These are phyloP conservation scores for Eulemur mongoz DNA, from an alignment of 2,797 vertebrate species.

Conservation along the genomic window DNA sequence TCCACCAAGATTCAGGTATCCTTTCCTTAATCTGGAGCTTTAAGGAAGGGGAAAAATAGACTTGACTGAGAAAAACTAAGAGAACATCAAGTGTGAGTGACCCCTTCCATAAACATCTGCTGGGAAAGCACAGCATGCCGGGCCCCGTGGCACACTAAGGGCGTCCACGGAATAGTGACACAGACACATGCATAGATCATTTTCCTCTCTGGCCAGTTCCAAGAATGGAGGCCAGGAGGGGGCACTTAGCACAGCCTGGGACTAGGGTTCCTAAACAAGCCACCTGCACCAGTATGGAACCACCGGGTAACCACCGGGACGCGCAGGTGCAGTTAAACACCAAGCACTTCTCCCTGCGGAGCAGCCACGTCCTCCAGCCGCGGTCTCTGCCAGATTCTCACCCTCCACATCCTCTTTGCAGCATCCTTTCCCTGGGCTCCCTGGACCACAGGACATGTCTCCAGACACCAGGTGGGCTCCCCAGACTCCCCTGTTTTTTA, in stretches of 20 bases:
- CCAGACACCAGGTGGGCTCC: not conserved
- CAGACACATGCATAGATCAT: not conserved
- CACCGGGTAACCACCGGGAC: not conserved
- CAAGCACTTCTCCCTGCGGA: not conserved
- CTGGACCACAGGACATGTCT: not conserved
- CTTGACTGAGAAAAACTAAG: not conserved
- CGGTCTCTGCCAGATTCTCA: not conserved
- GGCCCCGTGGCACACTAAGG: not conserved
- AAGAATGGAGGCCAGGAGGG: not conserved
- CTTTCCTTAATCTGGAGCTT: not conserved
- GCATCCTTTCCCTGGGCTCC: not conserved
- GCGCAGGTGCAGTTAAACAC: not conserved
- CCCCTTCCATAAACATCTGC: not conserved
- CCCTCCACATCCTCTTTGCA: not conserved
- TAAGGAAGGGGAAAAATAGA: not conserved
- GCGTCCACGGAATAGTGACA: not conserved
- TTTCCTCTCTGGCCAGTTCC: not conserved
- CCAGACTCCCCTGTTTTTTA: not conserved
- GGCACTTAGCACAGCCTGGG: not conserved
- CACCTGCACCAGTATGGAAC: not conserved
- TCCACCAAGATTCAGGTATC: not conserved
- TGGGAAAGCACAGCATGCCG: not conserved
- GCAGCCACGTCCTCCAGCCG: not conserved
- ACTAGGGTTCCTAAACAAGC: not conserved
- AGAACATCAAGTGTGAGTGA: not conserved